Evolutionary conservation across 2,113 vertebrate species (phyloP).

Genomic region (Anser cygnoides): DNA sequence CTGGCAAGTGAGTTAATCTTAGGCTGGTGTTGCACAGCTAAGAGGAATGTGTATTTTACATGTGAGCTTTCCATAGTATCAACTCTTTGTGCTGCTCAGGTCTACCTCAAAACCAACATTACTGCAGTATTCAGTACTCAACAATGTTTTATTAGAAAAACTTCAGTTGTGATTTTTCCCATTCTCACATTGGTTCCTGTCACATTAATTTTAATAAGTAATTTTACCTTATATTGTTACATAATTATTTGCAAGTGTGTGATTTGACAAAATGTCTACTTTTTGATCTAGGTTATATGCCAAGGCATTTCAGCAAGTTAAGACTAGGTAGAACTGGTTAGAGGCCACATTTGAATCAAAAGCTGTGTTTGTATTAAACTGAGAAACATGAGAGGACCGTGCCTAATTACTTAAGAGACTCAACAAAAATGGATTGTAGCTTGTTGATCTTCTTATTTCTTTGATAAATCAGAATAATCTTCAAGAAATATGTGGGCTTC

Average conservation of each 20-base stretch:
- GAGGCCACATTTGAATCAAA: constrained; percentile 73
- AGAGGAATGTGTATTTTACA: not conserved
- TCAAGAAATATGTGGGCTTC: constrained; percentile 77
- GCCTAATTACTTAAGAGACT: constrained; percentile 78
- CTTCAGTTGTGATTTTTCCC: not conserved
- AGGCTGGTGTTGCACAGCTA: not conserved
- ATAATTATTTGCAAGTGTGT: constrained; percentile 75
- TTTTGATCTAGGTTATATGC: constrained; percentile 62
- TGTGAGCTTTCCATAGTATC: not conserved
- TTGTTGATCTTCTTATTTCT: constrained; percentile 79
- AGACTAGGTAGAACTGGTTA: constrained; percentile 52
- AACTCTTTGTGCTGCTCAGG: not conserved
- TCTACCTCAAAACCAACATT: not conserved
- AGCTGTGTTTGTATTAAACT: constrained; percentile 73
- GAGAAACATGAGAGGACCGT: constrained; percentile 78
- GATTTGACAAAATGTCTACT: constrained; percentile 66
- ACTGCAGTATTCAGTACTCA: not conserved
- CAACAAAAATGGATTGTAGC: constrained; percentile 75
- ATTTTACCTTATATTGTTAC: constrained; percentile 67
- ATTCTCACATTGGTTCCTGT: constrained; percentile 62
- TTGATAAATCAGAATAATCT: constrained; percentile 82
- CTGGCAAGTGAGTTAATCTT: not conserved
- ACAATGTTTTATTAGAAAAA: not conserved
- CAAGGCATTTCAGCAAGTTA: constrained; percentile 65
- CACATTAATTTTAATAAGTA: constrained; percentile 60